These are phyloP conservation scores for Atrina japonica DNA, from an alignment of 2,888 invertebrate genomes.

Conservation along the genomic window DNA sequence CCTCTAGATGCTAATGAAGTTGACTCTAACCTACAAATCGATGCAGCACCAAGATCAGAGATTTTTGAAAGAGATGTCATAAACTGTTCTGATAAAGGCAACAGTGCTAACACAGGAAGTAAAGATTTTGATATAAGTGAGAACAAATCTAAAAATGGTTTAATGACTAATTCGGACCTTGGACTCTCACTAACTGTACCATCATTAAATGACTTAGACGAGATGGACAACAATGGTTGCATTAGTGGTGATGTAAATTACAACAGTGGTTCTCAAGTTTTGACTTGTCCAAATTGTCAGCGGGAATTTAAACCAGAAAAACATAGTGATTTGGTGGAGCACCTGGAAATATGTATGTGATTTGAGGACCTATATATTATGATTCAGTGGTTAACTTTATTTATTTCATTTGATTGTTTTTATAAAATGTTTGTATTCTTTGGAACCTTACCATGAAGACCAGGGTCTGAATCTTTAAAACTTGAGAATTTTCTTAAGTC, in stretches of 20 bases:
- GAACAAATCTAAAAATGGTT: not conserved
- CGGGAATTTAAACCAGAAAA: constrained; percentile 62
- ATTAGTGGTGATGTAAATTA: constrained; percentile 14
- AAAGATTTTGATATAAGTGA: not conserved
- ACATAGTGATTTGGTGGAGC: constrained; percentile 65
- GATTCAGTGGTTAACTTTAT: no score
- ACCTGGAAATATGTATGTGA: constrained; percentile 65
- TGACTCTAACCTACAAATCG: constrained; percentile 39
- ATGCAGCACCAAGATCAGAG: constrained; percentile 14
- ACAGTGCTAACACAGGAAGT: constrained; percentile 1
- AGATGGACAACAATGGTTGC: constrained; percentile 24
- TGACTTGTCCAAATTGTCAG: constrained; percentile 70
- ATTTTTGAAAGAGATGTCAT: not conserved
- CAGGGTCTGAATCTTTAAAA: no score
- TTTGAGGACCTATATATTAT: no score
- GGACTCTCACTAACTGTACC: constrained; percentile 26
- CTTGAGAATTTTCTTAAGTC: no score
- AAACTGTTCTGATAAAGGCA: no score
- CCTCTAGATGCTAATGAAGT: constrained; percentile 43
- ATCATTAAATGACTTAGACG: constrained; percentile 30
- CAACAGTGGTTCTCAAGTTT: constrained; percentile 32
- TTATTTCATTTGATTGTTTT: no score
- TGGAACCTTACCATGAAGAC: no score
- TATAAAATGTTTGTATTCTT: no score
- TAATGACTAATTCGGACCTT: constrained; percentile 15